Conservation (phyloP, 2,113 vertebrate genomes). For the Trematomus loennbergii region DNA sequence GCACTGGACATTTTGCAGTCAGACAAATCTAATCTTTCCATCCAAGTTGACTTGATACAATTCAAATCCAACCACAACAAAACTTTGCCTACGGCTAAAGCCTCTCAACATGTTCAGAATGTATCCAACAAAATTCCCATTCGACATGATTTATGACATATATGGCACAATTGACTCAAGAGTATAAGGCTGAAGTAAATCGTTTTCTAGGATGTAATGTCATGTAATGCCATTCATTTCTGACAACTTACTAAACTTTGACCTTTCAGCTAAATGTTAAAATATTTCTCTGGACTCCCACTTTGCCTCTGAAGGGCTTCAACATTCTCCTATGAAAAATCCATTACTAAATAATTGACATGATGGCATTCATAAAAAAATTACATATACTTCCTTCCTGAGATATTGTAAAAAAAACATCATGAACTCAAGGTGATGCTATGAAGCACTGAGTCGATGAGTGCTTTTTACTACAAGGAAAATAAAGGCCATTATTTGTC, state of each 20-base stretch:
- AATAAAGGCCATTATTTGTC: conserved; percentile 33
- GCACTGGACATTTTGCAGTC: neutral
- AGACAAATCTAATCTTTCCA: neutral
- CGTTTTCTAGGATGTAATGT: conserved; percentile 50
- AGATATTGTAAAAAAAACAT: conserved; percentile 19
- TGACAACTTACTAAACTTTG: conserved; percentile 77
- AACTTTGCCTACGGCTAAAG: conserved; percentile 15
- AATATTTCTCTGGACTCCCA: conserved; percentile 56
- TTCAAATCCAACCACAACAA: conserved; percentile 11
- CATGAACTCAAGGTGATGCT: neutral
- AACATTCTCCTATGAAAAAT: conserved; percentile 45
- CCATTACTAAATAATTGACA: conserved; percentile 63
- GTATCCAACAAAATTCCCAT: conserved; percentile 25
- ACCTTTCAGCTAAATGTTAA: conserved; percentile 77
- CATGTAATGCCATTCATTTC: conserved; percentile 51
- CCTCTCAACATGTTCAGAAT: conserved; percentile 22
- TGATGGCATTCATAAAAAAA: conserved; percentile 17
- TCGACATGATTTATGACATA: conserved; percentile 48
- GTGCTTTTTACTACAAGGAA: neutral
- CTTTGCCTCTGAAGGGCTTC: conserved; percentile 46
- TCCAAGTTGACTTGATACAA: neutral
- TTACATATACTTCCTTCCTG: conserved; percentile 27
- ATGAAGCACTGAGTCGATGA: neutral
- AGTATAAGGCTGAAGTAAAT: conserved; percentile 38
- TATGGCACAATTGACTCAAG: conserved; percentile 26